Evolutionary conservation across 2,113 vertebrate species (phyloP), one percentile per base, ranked within the genome.

Genomic region (Bubo blakistoni): DNA sequence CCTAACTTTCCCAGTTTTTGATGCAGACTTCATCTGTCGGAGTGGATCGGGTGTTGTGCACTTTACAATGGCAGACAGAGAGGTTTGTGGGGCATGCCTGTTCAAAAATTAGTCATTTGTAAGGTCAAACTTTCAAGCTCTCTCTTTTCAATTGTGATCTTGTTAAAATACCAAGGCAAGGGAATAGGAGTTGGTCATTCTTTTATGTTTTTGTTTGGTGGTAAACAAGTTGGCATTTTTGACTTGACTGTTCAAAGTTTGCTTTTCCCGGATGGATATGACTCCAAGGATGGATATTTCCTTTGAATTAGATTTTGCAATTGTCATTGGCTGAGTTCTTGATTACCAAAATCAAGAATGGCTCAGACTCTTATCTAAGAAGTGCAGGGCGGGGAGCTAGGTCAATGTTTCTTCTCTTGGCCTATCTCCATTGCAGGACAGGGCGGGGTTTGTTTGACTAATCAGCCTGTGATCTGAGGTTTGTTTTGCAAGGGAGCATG

Each of bases 401-500:
- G 83, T 91, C 61, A 93, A 74, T 86, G 73, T 71, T 95, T 85
- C 89, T 97, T 90, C 74, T 57, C 58, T 79, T 85, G 59, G 26
- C 71, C 91, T 91, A 65, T 97, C 92, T 96, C 67, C 54, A 22
- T 59, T 90, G 24, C 11, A 42, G 94, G 81, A 65, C 90, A 91
- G 87, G 86, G 89, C 86, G 85, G 36, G 69, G 87, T 92, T 88
- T 86, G 49, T 88, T 95, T 93, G 76, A n/a, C 85, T 92, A 52
- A 88, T 92, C 90, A 95, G 65, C n/a, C 47, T 86, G 78, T 80
- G 78, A 96, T 92, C 81, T 96, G 74, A 88, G 78, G 79, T 90
- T 95, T 95, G 92, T 96, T 97, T 97, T 95, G 93, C 82, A 96
- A 96, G 87, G 87, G 70, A 92, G 38, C 30, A 66, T 87, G 58